A percentile compares a stretch with the other conserved stretches of the same genome.
Evolutionary conservation across 2,888 invertebrate genomes (phyloP).

Genomic region (Perithous albicinctus): DNA sequence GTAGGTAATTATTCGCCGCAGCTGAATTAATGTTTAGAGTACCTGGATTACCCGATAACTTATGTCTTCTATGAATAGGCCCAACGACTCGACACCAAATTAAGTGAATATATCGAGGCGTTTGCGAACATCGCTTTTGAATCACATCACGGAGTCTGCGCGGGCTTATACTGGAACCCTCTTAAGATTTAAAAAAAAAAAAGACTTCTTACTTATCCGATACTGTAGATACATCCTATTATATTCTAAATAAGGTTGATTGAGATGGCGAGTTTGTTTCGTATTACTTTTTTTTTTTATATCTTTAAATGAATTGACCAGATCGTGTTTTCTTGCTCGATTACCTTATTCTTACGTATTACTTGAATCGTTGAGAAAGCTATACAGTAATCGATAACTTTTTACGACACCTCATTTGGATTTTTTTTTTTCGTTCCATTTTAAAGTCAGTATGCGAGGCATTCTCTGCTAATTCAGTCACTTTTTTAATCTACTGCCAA

Average conservation of each 20-base stretch:
- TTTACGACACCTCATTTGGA: neutral
- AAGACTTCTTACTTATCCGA: constrained; percentile 21
- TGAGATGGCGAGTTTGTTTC: neutral
- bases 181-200: constrained; percentile 34
- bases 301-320: neutral
- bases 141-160: neutral
- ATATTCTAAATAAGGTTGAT: constrained; percentile 22
- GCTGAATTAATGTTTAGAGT: constrained; percentile 37
- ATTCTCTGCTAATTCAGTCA: no score
- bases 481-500: no score
- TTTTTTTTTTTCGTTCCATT: neutral
- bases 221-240: constrained; percentile 25
- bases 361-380: neutral
- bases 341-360: neutral
- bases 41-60: constrained; percentile 42
- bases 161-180: constrained; percentile 11
- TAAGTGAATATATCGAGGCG: neutral
- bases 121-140: no score
- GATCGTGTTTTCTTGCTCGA: neutral
- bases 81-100: neutral
- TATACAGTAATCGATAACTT: neutral
- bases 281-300: neutral
- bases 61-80: constrained; percentile 19
- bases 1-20: constrained; percentile 34
- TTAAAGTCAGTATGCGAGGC: constrained; percentile 11